Base-by-base conservation (phyloP, 2,113 vertebrate genomes). In the Oryzias celebensis region DNA sequence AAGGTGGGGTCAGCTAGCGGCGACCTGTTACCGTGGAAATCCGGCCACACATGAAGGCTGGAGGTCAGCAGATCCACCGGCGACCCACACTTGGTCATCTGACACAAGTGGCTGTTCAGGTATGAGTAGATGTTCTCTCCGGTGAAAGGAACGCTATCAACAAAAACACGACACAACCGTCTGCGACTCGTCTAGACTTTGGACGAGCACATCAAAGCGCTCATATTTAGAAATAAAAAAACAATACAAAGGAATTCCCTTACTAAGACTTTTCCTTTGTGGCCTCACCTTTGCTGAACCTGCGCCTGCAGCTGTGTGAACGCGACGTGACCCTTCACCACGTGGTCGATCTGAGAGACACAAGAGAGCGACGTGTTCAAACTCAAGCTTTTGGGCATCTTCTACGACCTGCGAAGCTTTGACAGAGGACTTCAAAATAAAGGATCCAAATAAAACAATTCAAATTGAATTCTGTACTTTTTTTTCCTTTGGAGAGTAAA, bases 1-100 rank as follows among this genome's bases (percentile, higher is more conserved):
- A 98, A 86, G 76, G 92, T 92, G 80, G 95, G 91, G 91, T 99
- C 96, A 52, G 96, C 93, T 85, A 98, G 91, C 50, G 97, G 97
- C 61, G 97, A 99, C 78, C 96, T 91, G 93, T 99, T 99, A 60
- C 97, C 96, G 66, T 99, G 96, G 90, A 99, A 98, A 92, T 99
- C 97, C 12, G 97, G 97, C 95, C 96, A 98, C 90, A 99, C 89
- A 81, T 99, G 97, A 80, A 99, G 93, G 89, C 92, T 82, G 85
- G 93, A 89, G 81, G 91, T 94, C 84, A 99, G 94, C 87, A 93
- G 93, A 88, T 95, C 96, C 58, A 94, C 88, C 71, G 85, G 24
- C 24, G 92, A 88, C 73, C 75, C 71, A 31, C 91, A 87, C 81
- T 83, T 61, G 68, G 90, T 88, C 93, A 98, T 94, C 72, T 79